These are phyloP conservation scores for Cercopithecus hamlyni DNA, from an alignment of 2,797 vertebrate species.

Conservation along the genomic window DNA sequence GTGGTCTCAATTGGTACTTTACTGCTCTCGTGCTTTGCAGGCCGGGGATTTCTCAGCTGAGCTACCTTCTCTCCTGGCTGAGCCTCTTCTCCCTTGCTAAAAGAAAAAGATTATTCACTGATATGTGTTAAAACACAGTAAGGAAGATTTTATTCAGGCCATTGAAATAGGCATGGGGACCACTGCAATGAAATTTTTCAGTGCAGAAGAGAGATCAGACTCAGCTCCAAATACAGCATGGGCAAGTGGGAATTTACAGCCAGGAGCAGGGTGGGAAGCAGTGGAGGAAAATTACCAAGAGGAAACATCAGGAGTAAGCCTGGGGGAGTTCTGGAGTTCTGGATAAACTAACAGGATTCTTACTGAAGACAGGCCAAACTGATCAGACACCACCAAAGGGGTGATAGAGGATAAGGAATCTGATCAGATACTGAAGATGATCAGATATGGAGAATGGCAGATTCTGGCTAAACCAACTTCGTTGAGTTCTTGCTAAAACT, in stretches of 20 bases:
- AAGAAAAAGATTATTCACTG: not conserved
- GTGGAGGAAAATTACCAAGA: not conserved
- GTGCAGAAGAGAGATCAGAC: too few species aligned
- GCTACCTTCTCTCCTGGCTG: not conserved
- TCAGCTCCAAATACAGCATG: not conserved
- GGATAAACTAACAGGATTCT: not conserved
- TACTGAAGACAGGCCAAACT: not conserved
- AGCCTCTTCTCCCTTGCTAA: not conserved
- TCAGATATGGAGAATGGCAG: too few species aligned
- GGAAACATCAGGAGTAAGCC: too few species aligned
- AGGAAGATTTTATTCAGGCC: not conserved
- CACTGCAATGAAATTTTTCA: not conserved
- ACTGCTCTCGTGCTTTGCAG: rapidly evolving
- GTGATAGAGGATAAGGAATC: not conserved
- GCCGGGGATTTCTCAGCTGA: not conserved
- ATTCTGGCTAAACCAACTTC: not conserved
- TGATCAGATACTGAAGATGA: not conserved
- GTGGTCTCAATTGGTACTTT: rapidly evolving
- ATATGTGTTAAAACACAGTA: not conserved
- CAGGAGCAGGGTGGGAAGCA: not conserved
- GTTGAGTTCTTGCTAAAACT: not conserved
- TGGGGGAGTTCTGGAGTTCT: not conserved
- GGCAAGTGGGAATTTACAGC: not conserved
- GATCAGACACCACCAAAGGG: not conserved
- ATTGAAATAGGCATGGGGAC: not conserved